These are phyloP conservation scores for Alethe diademata DNA, from an alignment of 2,113 vertebrate species.

Conservation along the genomic window DNA sequence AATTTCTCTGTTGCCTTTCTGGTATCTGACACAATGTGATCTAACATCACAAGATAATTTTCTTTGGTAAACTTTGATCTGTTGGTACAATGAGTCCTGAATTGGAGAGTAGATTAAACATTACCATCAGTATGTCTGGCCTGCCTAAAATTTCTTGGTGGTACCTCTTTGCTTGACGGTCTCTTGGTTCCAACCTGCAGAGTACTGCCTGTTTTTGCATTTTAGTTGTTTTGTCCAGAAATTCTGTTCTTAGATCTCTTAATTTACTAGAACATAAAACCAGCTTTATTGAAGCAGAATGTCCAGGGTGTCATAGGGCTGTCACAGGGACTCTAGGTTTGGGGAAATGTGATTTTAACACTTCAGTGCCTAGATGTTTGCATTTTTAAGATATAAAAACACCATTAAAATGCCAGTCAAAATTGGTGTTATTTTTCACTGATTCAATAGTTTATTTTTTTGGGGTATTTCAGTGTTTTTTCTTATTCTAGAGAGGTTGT, in stretches of 20 bases:
- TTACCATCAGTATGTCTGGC: neutral
- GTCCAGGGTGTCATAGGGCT: fast-evolving
- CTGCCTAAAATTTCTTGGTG: neutral
- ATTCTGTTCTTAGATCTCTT: neutral
- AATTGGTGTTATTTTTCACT: neutral
- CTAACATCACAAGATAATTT: neutral
- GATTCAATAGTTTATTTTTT: neutral
- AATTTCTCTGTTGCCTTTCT: neutral
- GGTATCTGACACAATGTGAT: neutral
- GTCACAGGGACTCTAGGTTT: neutral
- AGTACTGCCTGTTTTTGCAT: neutral
- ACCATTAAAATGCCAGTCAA: neutral
- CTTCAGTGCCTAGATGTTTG: neutral
- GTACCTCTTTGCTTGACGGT: neutral
- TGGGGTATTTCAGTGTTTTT: neutral
- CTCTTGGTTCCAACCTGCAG: neutral
- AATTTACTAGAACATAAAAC: neutral
- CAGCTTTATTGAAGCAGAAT: neutral
- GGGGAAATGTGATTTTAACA: neutral
- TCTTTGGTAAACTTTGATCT: neutral
- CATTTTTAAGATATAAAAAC: neutral
- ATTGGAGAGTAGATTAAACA: neutral
- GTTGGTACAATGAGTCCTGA: neutral
- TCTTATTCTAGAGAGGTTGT: neutral
- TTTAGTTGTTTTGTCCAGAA: neutral